Percentiles rank a stretch among this genome's conserved stretches.
Evolutionary conservation across 2,888 invertebrate species (phyloP).

Genomic region (Drosophila percnosoma): DNA sequence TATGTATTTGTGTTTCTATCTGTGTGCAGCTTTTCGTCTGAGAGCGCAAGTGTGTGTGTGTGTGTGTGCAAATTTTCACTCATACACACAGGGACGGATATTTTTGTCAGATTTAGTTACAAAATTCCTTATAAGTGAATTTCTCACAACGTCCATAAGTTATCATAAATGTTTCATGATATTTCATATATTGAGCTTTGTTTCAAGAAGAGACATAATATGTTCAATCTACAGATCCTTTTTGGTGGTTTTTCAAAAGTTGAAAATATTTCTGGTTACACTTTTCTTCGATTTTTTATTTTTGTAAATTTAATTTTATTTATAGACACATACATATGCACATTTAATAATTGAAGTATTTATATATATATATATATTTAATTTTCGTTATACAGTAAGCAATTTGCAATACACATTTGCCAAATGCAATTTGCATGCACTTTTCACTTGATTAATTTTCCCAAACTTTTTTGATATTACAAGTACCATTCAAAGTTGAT

Average conservation of each 20-base stretch:
- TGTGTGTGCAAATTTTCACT: slow-evolving; percentile 56
- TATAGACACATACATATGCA: slow-evolving; percentile 64
- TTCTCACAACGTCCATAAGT: slow-evolving; percentile 52
- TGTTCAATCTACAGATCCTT: slow-evolving; percentile 1
- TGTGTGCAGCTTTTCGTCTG: slow-evolving; percentile 41
- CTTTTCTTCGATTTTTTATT: slow-evolving; percentile 24
- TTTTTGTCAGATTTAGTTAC: slow-evolving; percentile 83
- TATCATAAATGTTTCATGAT: slow-evolving; percentile 46
- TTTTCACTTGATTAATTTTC: slow-evolving; percentile 53
- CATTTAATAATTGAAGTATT: slow-evolving; percentile 22
- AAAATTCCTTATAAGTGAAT: slow-evolving; percentile 84
- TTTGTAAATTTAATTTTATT: slow-evolving; percentile 43
- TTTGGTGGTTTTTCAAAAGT: slow-evolving; percentile 5
- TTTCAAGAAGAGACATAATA: neutral
- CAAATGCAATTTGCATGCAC: slow-evolving; percentile 59
- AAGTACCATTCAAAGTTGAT: slow-evolving; percentile 1
- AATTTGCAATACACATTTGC: slow-evolving; percentile 14
- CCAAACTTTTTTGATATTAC: slow-evolving; percentile 5
- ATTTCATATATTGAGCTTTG: slow-evolving; percentile 17
- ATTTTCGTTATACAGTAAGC: slow-evolving; percentile 24
- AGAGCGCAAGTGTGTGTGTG: slow-evolving; percentile 40
- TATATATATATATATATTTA: slow-evolving; percentile 11
- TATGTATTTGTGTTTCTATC: slow-evolving; percentile 36
- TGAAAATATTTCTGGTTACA: slow-evolving; percentile 32
- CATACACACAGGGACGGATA: slow-evolving; percentile 44